Conservation (phyloP, 2,888 invertebrate species). For the Epsilonema sp. region DNA sequence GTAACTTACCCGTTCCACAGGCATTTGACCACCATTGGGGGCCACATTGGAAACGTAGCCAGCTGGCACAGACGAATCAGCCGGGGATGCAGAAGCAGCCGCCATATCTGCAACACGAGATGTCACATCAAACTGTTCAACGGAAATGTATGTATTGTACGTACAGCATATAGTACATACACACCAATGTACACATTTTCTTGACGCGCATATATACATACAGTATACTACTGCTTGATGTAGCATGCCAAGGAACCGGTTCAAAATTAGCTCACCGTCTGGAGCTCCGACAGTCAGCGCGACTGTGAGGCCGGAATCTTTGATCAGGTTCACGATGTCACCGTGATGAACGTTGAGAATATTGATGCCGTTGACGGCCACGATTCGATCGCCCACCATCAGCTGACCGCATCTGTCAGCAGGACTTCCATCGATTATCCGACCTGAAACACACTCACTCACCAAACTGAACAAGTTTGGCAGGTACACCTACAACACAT, state of each 20-base stretch:
- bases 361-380: conserved; percentile 78
- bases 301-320: conserved; percentile 77
- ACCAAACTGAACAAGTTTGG: not conserved
- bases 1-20: not conserved
- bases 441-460: conserved; percentile 49
- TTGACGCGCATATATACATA: too few relatives aligned
- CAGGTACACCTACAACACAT: too few relatives aligned
- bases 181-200: too few relatives aligned
- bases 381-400: conserved; percentile 78
- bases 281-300: conserved; percentile 32
- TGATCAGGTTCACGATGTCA: conserved; percentile 87
- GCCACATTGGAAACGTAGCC: not conserved
- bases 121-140: too few relatives aligned
- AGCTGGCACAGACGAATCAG: not conserved
- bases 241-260: too few relatives aligned
- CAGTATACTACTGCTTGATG: too few relatives aligned
- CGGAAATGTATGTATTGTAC: too few relatives aligned
- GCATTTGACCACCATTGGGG: not conserved
- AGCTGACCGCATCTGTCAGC: conserved; percentile 76
- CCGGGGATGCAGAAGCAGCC: too few relatives aligned
- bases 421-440: conserved; percentile 81
- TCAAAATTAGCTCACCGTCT: conserved; percentile 9
- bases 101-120: too few relatives aligned
- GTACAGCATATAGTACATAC: not conserved
- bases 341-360: conserved; percentile 81